Percentiles rank a stretch among this genome's conserved stretches.
These are phyloP conservation scores for Ectobius pallidus DNA, from an alignment of 2,888 invertebrate genomes.

Conservation along the genomic window DNA sequence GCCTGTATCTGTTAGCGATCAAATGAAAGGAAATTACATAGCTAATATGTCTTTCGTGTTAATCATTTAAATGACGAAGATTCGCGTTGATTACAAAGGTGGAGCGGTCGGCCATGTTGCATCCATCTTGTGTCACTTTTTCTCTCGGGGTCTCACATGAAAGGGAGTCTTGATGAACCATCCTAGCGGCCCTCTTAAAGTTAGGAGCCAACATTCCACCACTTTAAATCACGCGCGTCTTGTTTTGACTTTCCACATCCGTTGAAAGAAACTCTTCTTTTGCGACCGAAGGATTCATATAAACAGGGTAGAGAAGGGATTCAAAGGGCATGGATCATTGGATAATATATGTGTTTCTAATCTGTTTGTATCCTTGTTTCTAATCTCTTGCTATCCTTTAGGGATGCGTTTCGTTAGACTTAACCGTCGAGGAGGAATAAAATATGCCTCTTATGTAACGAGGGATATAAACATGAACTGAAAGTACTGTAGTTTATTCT, in stretches of 20 bases:
- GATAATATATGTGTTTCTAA: constrained; percentile 12
- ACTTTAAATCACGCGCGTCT: constrained; percentile 17
- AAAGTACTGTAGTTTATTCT: no score
- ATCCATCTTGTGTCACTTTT: constrained; percentile 15
- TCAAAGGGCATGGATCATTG: not conserved
- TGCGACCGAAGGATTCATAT: not conserved
- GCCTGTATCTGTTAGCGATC: no score
- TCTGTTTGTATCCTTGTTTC: not conserved
- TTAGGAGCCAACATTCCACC: constrained; percentile 8
- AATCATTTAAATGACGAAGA: not conserved
- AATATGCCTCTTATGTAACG: no score
- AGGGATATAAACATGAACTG: no score
- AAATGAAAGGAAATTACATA: no score
- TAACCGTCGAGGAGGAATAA: no score
- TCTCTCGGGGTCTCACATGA: not conserved
- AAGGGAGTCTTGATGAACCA: constrained; percentile 1
- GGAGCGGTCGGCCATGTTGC: not conserved
- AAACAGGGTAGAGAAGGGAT: not conserved
- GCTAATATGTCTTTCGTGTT: no score
- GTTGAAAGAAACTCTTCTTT: constrained; percentile 12
- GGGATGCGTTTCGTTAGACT: no score
- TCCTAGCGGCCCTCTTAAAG: not conserved
- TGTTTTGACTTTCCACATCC: constrained; percentile 22
- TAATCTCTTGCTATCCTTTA: no score
- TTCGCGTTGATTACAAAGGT: constrained; percentile 1